Conservation (phyloP, 2,888 invertebrate species). For the Spodoptera littoralis region DNA sequence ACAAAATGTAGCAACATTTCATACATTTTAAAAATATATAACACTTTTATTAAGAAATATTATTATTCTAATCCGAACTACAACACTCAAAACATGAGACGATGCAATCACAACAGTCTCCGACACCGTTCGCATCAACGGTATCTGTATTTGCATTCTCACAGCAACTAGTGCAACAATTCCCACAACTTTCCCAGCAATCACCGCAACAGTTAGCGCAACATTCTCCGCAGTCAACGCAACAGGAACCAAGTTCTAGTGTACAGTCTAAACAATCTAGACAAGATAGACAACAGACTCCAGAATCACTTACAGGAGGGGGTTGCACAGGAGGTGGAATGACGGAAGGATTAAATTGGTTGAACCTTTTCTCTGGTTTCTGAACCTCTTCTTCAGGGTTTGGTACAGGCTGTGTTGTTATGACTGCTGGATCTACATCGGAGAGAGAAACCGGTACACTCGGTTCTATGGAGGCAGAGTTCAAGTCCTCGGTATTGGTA, state of each 20-base stretch:
- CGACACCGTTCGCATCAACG: not conserved
- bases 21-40: too few relatives aligned
- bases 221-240: not conserved
- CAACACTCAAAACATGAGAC: slow-evolving; percentile 23
- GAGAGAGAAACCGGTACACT: not conserved
- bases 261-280: not conserved
- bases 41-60: not conserved
- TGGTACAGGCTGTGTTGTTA: slow-evolving; percentile 31
- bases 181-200: slow-evolving; percentile 14
- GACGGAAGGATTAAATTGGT: slow-evolving; percentile 1
- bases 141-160: not conserved
- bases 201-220: slow-evolving; percentile 2
- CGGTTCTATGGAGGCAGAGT: not conserved
- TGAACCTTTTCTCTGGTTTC: not conserved
- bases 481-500: too few relatives aligned
- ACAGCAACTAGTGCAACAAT: slow-evolving; percentile 27
- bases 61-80: not conserved
- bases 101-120: slow-evolving; percentile 2
- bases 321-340: not conserved
- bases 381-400: not conserved
- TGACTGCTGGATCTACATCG: not conserved
- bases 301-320: not conserved
- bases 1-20: too few relatives aligned
- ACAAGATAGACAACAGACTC: slow-evolving; percentile 1
- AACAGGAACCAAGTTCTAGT: too few relatives aligned